These are phyloP conservation scores for Canis aureus DNA, from an alignment of 2,113 vertebrate genomes.

Conservation along the genomic window DNA sequence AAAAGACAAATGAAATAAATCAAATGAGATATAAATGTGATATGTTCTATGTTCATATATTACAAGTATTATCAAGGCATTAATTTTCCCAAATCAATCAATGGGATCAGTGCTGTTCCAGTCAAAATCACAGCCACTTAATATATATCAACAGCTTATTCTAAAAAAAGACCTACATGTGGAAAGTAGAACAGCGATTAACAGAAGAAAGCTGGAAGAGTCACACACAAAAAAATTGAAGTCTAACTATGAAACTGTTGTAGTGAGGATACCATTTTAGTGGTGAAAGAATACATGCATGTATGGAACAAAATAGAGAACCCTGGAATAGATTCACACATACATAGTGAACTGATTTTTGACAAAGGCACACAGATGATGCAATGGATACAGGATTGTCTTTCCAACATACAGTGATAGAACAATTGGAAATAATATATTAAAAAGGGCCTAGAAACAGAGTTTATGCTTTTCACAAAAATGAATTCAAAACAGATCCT, in stretches of 20 bases:
- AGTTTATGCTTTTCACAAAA: background rate
- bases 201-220: background rate
- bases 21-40: background rate
- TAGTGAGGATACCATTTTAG: background rate
- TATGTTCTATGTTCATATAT: background rate
- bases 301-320: background rate
- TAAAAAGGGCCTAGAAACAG: background rate
- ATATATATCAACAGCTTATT: background rate
- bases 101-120: background rate
- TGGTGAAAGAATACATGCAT: background rate
- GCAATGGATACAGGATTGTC: background rate
- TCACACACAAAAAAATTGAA: background rate
- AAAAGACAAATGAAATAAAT: background rate
- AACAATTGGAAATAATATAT: background rate
- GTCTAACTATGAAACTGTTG: background rate
- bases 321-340: background rate
- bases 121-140: background rate
- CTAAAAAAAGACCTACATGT: background rate
- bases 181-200: background rate
- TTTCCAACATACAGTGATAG: background rate
- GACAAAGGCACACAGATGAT: background rate
- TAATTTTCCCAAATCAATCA: background rate
- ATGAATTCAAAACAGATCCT: background rate
- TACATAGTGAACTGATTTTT: background rate
- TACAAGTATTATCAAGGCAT: background rate